Percentiles rank a stretch among this genome's conserved stretches.
Conservation (phyloP, 1,140 invertebrate species). For the Pogonus chalceus region DNA sequence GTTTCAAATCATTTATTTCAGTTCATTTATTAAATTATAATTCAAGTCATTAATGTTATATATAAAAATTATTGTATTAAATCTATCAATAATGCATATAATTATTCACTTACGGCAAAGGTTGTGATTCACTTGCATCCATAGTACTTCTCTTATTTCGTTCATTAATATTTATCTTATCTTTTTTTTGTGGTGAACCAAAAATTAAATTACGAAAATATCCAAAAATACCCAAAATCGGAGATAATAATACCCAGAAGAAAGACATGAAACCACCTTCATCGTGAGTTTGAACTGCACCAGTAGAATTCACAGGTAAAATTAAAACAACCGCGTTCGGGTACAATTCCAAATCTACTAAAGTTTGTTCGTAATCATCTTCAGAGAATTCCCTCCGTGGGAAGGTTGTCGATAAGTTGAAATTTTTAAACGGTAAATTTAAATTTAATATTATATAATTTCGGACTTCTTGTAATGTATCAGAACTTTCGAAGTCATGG, state of each 20-base stretch:
- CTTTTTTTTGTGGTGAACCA: constrained; percentile 15
- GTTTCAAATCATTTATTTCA: no score
- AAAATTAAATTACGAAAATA: constrained; percentile 33
- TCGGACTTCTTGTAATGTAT: constrained; percentile 33
- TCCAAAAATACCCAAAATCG: constrained; percentile 35
- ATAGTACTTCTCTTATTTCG: constrained; percentile 8
- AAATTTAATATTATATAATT: constrained; percentile 31
- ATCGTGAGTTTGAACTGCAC: constrained; percentile 24
- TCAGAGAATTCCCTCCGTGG: constrained; percentile 61
- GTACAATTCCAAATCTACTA: constrained; percentile 60
- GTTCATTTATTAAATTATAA: no score
- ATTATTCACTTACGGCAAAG: no score
- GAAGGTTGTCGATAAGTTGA: constrained; percentile 66
- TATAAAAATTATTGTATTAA: no score
- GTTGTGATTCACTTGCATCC: no score
- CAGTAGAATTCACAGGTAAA: constrained; percentile 38
- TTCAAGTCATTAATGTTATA: no score
- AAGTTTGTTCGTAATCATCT: constrained; percentile 47
- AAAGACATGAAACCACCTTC: constrained; percentile 28
- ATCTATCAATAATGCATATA: no score
- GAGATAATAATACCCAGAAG: constrained; percentile 36
- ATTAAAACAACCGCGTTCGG: constrained; percentile 74
- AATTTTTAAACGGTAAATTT: constrained; percentile 43
- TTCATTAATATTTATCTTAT: no score
- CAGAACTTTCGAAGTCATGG: constrained; percentile 31